Base-by-base conservation (phyloP, 2,888 invertebrate species). In the Chymomyza amoena region DNA sequence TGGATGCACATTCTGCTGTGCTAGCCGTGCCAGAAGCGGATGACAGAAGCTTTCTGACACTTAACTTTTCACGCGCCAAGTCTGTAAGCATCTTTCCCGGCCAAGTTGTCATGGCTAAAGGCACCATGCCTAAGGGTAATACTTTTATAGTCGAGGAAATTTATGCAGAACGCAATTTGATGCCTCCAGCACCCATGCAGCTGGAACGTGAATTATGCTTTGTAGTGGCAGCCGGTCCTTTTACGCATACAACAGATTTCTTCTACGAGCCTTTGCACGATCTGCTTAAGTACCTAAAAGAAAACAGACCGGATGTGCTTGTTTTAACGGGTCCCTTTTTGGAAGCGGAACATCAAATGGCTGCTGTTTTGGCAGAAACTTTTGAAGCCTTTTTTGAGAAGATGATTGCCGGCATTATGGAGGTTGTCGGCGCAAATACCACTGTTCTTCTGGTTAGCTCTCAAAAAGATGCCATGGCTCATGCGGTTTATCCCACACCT, bases 261-360 rank as follows among this genome's bases (percentile, higher is more conserved):
- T 92, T 93, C 0, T 98, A 96, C 89, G 96, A 97, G 85, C 97
- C 97, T 0, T 92, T 98, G 51, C 94, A 94, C 81, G 97, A 97
- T 86, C 92, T 98, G 25, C 91, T 97, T 10, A 89, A 93, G 16
- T 94, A 95, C 84, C 94, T 97, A 0, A 92, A 91, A 68, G 92
- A 94, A 15, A 93, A 95, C 75, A 93, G 93, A 79, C 98, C 98
- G 0, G 95, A 98, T 90, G 92, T 97, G 20, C 93, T 96, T 52
- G 93, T 98, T 73, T 92, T 98, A 83, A 93, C 95, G 13, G 98
- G 98, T 0, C 98, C 98, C 0, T 96, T 98, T 90, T 90, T 98
- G 65, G 97, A 97, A 87, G 92, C 93, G 10, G 93, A 94, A 25
- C 95, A 96, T 90, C 91, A 93, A 15, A 92, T 93, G 69, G 92